phyloP scores from a whole-genome alignment of 2,113 vertebrate genomes.

The Pseudonaja textilis region DNA sequence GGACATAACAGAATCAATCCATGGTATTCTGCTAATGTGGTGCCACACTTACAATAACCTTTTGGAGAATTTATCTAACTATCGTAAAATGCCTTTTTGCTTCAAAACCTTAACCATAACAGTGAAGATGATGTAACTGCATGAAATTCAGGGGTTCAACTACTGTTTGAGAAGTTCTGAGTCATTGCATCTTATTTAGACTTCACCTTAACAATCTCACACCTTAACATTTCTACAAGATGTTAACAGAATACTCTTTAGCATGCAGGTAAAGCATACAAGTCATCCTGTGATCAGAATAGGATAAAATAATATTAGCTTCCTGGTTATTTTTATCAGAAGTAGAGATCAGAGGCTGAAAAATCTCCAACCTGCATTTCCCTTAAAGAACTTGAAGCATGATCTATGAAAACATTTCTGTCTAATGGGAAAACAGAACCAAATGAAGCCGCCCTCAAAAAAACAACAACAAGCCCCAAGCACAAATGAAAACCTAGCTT shows the following conservation, averaged over 20 bases:
- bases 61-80: not conserved
- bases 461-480: not conserved
- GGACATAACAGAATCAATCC: too few relatives aligned
- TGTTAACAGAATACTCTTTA: not conserved
- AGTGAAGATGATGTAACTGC: not conserved
- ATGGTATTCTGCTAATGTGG: not conserved
- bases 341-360: too few relatives aligned
- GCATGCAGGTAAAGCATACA: not conserved
- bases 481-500: not conserved
- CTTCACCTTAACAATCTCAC: not conserved
- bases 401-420: too few relatives aligned
- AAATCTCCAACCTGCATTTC: too few relatives aligned
- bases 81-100: not conserved
- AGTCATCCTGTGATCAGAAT: too few relatives aligned
- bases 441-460: not conserved
- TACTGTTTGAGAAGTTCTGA: not conserved
- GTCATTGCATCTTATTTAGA: not conserved
- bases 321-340: too few relatives aligned
- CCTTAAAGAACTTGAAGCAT: too few relatives aligned
- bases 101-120: not conserved
- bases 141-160: not conserved
- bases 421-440: not conserved
- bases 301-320: too few relatives aligned
- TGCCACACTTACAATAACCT: not conserved
- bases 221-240: not conserved